phyloP scores from a whole-genome alignment of 2,113 vertebrate genomes.

The Esox niger region DNA sequence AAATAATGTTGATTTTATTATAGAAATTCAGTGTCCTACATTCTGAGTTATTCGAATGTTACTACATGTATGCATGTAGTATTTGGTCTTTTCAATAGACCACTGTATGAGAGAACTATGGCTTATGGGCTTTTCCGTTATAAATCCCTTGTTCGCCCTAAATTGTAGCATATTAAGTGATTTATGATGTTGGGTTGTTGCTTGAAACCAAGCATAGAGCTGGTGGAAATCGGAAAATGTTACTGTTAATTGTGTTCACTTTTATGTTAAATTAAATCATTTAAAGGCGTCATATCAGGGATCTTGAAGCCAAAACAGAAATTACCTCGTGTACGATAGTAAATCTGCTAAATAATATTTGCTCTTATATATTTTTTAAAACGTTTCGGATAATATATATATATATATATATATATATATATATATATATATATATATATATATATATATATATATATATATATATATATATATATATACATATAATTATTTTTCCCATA shows the following conservation, averaged over 20 bases:
- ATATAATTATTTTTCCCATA: too few species aligned
- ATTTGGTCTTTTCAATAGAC: not conserved
- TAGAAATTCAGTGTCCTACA: not conserved
- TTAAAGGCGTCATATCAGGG: not conserved
- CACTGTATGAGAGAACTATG: not conserved
- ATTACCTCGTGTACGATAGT: too few species aligned
- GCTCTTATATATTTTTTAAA: too few species aligned
- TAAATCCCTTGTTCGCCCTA: not conserved
- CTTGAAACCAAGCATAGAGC: not conserved
- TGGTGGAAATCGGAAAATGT: not conserved
- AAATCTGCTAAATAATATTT: too few species aligned
- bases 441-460: too few species aligned
- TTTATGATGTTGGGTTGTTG: not conserved
- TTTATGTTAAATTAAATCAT: not conserved
- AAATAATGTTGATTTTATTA: not conserved
- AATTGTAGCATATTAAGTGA: not conserved
- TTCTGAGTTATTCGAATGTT: not conserved
- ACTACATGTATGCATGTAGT: not conserved
- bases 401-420: too few species aligned
- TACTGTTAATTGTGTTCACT: not conserved
- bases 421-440: too few species aligned
- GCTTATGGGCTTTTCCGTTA: not conserved
- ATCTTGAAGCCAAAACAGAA: too few species aligned
- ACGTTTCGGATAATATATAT: too few species aligned
- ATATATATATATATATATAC: too few species aligned